A percentile compares a stretch with the other conserved stretches of the same genome.
Evolutionary conservation across 1,140 invertebrate genomes (phyloP).

Genomic region (Philotrypesis tridentata): DNA sequence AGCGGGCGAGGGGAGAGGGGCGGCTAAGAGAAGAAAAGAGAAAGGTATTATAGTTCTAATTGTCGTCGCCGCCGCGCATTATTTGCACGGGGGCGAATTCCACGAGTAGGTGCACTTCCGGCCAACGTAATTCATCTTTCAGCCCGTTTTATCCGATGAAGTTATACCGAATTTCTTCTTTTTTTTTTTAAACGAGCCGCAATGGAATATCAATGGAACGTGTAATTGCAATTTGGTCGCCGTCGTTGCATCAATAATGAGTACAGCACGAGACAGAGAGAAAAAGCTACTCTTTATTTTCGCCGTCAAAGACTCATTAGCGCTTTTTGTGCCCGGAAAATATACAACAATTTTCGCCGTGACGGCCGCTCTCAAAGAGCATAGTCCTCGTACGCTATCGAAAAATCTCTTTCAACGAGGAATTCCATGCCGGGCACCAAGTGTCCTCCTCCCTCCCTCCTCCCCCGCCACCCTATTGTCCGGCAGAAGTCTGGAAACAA

Average conservation of each 20-base stretch:
- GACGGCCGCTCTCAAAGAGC: background rate
- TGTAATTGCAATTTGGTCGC: too few relatives aligned
- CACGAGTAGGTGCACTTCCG: too few relatives aligned
- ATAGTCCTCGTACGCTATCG: background rate
- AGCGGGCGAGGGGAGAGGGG: too few relatives aligned
- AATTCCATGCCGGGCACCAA: background rate
- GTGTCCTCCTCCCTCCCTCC: too few relatives aligned
- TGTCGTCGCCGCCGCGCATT: slow-evolving; percentile 37
- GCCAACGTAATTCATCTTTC: too few relatives aligned
- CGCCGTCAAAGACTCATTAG: background rate
- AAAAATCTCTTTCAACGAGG: background rate
- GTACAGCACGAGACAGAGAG: too few relatives aligned
- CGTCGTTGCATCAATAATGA: too few relatives aligned
- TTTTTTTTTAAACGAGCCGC: too few relatives aligned
- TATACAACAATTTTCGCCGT: background rate
- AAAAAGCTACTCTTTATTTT: too few relatives aligned
- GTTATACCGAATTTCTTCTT: too few relatives aligned
- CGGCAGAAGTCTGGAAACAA: background rate
- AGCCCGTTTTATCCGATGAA: background rate
- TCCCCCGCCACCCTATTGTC: too few relatives aligned
- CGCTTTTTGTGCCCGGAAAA: background rate
- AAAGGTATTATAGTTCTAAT: slow-evolving; percentile 42
- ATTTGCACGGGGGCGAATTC: background rate
- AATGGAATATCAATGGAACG: too few relatives aligned
- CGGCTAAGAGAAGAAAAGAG: background rate